Conservation (phyloP, 2,888 invertebrate species). For the Leucania comma region DNA sequence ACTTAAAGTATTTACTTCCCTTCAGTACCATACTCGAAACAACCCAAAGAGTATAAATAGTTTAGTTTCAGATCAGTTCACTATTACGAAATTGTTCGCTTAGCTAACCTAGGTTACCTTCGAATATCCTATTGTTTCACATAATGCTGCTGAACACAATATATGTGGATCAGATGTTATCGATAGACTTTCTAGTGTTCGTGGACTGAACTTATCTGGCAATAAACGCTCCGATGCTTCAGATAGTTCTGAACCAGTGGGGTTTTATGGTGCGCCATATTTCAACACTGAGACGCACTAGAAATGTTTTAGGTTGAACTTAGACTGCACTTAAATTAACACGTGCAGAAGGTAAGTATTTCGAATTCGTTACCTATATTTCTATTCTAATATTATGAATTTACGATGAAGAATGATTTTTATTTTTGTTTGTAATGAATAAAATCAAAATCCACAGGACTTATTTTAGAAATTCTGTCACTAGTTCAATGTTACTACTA, state of each 20-base stretch:
- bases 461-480: no score
- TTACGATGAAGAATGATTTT: no score
- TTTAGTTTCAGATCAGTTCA: constrained; percentile 35
- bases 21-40: constrained; percentile 1
- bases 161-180: constrained; percentile 75
- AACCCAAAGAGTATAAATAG: constrained; percentile 25
- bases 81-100: constrained; percentile 49
- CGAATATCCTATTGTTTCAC: constrained; percentile 59
- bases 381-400: no score
- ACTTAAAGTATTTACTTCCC: not conserved
- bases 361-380: not conserved
- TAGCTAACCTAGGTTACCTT: constrained; percentile 50
- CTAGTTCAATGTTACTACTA: no score
- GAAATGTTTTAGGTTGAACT: constrained; percentile 24
- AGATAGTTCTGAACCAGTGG: constrained; percentile 76
- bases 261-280: constrained; percentile 65
- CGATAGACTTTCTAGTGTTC: constrained; percentile 74
- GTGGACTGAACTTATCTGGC: constrained; percentile 60
- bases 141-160: constrained; percentile 58
- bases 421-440: no score
- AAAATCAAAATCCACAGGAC: no score
- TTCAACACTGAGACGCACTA: constrained; percentile 60
- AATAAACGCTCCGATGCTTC: constrained; percentile 74
- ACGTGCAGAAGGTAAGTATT: not conserved
- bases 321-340: constrained; percentile 24